These are phyloP conservation scores for Spodoptera exigua DNA, from an alignment of 2,888 invertebrate genomes.

Conservation along the genomic window DNA sequence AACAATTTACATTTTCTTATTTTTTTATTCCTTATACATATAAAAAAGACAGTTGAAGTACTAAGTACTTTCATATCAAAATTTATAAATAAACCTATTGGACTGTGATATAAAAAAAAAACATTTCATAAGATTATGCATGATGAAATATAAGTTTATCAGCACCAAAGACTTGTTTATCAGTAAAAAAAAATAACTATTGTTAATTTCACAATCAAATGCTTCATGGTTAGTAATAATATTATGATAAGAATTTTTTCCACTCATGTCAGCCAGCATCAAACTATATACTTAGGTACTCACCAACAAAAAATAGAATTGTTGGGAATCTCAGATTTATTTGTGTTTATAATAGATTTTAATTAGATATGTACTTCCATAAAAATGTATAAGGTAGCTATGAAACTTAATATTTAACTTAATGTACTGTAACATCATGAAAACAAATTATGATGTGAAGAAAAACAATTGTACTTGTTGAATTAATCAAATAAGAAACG, in stretches of 20 bases:
- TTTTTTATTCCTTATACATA: not conserved
- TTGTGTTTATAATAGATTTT: no score
- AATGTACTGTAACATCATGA: no score
- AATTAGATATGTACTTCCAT: no score
- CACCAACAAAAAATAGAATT: no score
- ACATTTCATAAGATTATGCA: conserved; percentile 1
- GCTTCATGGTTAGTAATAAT: conserved; percentile 3
- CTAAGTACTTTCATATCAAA: not conserved
- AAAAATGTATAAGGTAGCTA: no score
- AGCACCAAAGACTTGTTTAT: conserved; percentile 13
- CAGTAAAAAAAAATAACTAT: conserved; percentile 25
- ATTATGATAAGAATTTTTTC: conserved; percentile 38
- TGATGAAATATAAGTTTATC: conserved; percentile 5
- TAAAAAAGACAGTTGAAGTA: not conserved
- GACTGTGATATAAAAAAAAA: conserved; percentile 22
- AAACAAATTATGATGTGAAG: no score
- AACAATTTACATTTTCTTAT: no score
- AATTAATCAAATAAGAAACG: no score
- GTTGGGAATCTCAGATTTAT: no score
- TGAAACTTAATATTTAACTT: no score
- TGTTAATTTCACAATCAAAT: conserved; percentile 22
- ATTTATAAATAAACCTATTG: conserved; percentile 13
- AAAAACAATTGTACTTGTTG: no score
- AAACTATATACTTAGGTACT: no score
- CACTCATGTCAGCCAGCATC: conserved; percentile 2